Evolutionary conservation across 2,113 vertebrate species (phyloP).

Genomic region (Corythornis cristatus): DNA sequence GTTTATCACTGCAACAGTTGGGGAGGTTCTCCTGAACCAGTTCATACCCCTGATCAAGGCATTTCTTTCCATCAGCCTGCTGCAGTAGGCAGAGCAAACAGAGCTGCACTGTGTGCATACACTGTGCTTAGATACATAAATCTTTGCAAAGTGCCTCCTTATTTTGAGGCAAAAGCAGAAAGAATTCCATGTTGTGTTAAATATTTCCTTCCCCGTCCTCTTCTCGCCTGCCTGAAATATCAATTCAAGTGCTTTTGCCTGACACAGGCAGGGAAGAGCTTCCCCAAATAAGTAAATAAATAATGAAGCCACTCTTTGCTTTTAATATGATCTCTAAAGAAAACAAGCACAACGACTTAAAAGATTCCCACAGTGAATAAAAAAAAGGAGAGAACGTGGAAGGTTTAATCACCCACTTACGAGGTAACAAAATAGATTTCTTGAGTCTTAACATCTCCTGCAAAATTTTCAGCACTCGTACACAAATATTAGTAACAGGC

Average conservation of each 20-base stretch:
- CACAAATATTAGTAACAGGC: not conserved
- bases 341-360: not conserved
- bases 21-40: not conserved
- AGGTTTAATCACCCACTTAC: conserved; percentile 14
- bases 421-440: not conserved
- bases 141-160: conserved; percentile 1
- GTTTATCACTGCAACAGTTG: not conserved
- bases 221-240: not conserved
- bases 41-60: not conserved
- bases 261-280: not conserved
- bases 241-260: conserved; percentile 31
- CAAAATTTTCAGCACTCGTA: not conserved
- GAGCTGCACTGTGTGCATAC: not conserved
- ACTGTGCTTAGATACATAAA: not conserved
- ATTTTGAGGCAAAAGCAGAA: conserved; percentile 21
- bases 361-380: not conserved
- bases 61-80: not conserved
- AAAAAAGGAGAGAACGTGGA: not conserved
- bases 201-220: not conserved
- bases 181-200: not conserved
- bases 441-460: not conserved
- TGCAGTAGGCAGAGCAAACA: conserved; percentile 36
- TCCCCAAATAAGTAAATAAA: not conserved
- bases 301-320: not conserved
- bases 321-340: not conserved